Conservation (phyloP, 2,888 invertebrate species). For the Tiphia femorata region DNA sequence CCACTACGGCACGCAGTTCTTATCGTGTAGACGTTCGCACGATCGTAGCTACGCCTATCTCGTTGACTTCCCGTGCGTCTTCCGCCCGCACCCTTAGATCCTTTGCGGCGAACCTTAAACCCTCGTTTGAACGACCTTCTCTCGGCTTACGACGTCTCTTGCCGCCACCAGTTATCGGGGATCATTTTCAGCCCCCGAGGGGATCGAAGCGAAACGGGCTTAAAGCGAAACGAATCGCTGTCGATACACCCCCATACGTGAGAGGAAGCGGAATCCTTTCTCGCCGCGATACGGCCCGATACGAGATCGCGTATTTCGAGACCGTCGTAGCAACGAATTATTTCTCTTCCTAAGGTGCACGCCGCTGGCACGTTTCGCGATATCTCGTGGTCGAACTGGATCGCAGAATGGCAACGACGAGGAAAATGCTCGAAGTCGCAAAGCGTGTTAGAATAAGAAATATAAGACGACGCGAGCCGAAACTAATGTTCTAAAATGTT, state of each 20-base stretch:
- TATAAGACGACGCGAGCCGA: too few relatives aligned
- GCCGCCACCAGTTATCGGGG: slow-evolving; percentile 62
- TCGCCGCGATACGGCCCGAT: slow-evolving; percentile 37
- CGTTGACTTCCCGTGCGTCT: slow-evolving; percentile 16
- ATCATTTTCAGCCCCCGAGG: slow-evolving; percentile 60
- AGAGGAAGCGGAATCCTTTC: slow-evolving; percentile 46
- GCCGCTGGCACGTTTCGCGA: too few relatives aligned
- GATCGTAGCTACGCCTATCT: too few relatives aligned
- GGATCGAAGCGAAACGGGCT: slow-evolving; percentile 53
- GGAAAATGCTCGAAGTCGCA: too few relatives aligned
- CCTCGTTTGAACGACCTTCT: slow-evolving; percentile 31
- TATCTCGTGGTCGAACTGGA: too few relatives aligned
- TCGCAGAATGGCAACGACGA: too few relatives aligned
- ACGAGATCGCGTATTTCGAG: slow-evolving; percentile 41
- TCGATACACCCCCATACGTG: slow-evolving; percentile 55
- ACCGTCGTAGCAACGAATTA: slow-evolving; percentile 43
- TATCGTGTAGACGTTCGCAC: too few relatives aligned
- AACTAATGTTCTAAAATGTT: too few relatives aligned
- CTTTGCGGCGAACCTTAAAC: slow-evolving; percentile 35
- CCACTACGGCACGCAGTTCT: too few relatives aligned
- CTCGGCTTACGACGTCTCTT: slow-evolving; percentile 40
- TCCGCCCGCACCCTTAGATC: slow-evolving; percentile 22
- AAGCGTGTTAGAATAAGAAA: too few relatives aligned
- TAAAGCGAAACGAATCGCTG: slow-evolving; percentile 63
- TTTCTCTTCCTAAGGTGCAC: too few relatives aligned